Evolutionary conservation across 2,888 invertebrate genomes (phyloP), one percentile per base, ranked within the genome.

Genomic region (Mythimna albipuncta): DNA sequence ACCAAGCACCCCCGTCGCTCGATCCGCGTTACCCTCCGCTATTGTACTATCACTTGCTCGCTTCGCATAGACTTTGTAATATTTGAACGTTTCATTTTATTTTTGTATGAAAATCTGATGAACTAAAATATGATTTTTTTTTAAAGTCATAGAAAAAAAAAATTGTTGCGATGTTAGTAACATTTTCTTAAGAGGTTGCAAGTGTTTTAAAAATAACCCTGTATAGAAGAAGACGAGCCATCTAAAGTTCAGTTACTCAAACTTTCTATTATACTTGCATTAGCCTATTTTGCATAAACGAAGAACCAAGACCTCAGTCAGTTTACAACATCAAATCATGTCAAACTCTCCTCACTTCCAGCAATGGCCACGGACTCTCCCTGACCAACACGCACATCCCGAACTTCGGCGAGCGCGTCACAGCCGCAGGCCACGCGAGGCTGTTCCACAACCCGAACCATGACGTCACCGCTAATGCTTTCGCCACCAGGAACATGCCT

Each of bases 381-480:
- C 61, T 91, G 6, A 89, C 89, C 2, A 81, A 87, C 6, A 88
- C 85, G 4, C 87, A 87, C 35, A 85, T 91, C 21, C 91, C 92
- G 0, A 81, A 85, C 38, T 89, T 91, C 55, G 92, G 90, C 0
- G 83, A 91, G 47, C 88, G 90, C 63, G 13, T 89, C 44, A 90
- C 91, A 0, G 91, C 85, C 0, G 90, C 89, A 0, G 93, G 88
- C 0, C 87, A 83, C 10, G 64, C 92, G 11, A 92, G 89, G 55
- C 75, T 93, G 9, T 70, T 92, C 71, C 79, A 90, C 64, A 90
- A 88, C 26, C 80, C 84, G 2, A 82, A 88, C 72, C 92, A 93
- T 66, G 88, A 90, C 19, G 64, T 94, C 19, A 87, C 84, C 55
- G 92, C 92, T 1, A 93, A 92, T 35, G 93, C 93, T 0, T 93